phyloP scores from a whole-genome alignment of 2,888 invertebrate genomes.

The Drosophila suboccidentalis region DNA sequence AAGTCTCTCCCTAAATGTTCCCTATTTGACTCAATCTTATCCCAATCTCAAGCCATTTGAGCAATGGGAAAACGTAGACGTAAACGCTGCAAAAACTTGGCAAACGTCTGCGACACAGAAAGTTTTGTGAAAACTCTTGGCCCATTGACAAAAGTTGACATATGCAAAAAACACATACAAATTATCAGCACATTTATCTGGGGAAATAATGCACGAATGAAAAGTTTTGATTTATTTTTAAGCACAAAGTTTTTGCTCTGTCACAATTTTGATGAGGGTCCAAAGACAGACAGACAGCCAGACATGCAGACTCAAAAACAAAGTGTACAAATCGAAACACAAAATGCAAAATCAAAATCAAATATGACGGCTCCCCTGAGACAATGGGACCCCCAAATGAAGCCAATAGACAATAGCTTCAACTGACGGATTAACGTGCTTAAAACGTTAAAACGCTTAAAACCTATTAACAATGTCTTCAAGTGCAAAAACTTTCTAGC shows the following conservation, averaged over 20 bases:
- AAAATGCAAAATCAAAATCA: conserved; percentile 77
- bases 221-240: conserved; percentile 82
- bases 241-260: conserved; percentile 76
- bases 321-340: conserved; percentile 52
- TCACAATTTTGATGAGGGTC: conserved; percentile 79
- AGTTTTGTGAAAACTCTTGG: conserved; percentile 58
- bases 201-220: conserved; percentile 71
- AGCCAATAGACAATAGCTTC: conserved; percentile 46
- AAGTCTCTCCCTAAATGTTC: conserved; percentile 4
- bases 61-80: conserved; percentile 41
- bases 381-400: conserved; percentile 35
- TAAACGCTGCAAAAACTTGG: conserved; percentile 59
- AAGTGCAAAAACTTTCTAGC: conserved; percentile 35
- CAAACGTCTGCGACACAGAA: conserved; percentile 49
- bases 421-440: conserved; percentile 50
- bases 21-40: conserved; percentile 33
- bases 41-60: conserved; percentile 42
- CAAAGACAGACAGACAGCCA: conserved; percentile 27
- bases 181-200: conserved; percentile 80
- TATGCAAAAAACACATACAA: conserved; percentile 73
- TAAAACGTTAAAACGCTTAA: conserved; percentile 54
- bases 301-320: conserved; percentile 31
- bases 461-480: conserved; percentile 57
- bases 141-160: conserved; percentile 82
- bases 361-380: conserved; percentile 51